A percentile compares a stretch with the other conserved stretches of the same genome.
These are phyloP conservation scores for Ceratotherium simum DNA, from an alignment of 2,113 vertebrate species.

Conservation along the genomic window DNA sequence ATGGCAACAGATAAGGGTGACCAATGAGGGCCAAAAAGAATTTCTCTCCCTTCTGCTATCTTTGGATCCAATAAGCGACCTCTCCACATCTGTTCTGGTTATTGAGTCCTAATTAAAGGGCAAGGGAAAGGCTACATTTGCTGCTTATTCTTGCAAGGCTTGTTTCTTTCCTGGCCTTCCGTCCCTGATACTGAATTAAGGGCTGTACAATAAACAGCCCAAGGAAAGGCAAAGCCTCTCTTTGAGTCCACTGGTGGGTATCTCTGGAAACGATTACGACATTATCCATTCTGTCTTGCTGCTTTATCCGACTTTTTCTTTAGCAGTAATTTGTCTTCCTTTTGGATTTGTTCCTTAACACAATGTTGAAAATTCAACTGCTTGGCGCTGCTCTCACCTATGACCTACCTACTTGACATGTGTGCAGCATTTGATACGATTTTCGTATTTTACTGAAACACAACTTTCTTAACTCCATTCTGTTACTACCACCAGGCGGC, in stretches of 20 bases:
- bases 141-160: not conserved
- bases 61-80: not conserved
- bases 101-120: not conserved
- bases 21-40: not conserved
- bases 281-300: not conserved
- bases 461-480: not conserved
- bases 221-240: not conserved
- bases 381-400: not conserved
- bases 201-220: not conserved
- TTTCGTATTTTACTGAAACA: slow-evolving; percentile 1
- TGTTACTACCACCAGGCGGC: not conserved
- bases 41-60: not conserved
- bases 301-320: not conserved
- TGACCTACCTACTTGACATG: not conserved
- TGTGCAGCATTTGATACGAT: not conserved
- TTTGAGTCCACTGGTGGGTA: not conserved
- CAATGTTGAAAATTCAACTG: not conserved
- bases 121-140: not conserved
- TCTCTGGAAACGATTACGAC: not conserved
- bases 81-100: not conserved
- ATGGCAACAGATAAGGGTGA: not conserved
- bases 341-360: slow-evolving; percentile 32
- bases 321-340: slow-evolving; percentile 16
- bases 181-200: not conserved
- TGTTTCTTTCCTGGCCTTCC: not conserved